phyloP scores from a whole-genome alignment of 2,113 vertebrate genomes.

The Psammodynastes pulverulentus region DNA sequence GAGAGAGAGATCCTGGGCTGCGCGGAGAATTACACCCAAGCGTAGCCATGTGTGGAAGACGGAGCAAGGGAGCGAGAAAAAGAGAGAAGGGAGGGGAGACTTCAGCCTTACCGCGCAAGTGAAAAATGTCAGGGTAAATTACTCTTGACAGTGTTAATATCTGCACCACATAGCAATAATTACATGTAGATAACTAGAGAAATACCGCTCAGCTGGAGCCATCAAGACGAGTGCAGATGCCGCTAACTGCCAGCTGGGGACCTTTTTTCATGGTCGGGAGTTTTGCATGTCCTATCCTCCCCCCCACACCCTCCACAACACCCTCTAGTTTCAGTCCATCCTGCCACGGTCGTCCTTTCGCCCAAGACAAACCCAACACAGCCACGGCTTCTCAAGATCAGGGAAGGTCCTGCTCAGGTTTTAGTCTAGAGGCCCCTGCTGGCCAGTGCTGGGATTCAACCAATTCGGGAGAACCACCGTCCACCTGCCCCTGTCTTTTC shows the following conservation, averaged over 20 bases:
- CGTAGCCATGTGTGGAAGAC: background rate
- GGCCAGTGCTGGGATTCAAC: no score
- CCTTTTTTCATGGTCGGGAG: slow-evolving; percentile 50
- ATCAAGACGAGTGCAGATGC: slow-evolving; percentile 72
- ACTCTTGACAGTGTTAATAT: slow-evolving; percentile 99
- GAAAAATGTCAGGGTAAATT: slow-evolving; percentile 99
- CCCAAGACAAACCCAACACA: background rate
- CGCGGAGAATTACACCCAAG: slow-evolving; percentile 26
- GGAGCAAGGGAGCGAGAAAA: background rate
- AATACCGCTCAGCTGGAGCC: slow-evolving; percentile 99
- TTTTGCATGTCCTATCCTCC: background rate
- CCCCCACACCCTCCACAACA: no score
- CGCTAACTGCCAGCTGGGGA: slow-evolving; percentile 86
- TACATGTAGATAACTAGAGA: slow-evolving; percentile 99
- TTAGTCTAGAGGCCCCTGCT: background rate
- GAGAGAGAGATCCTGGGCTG: slow-evolving; percentile 6
- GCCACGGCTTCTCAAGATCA: background rate
- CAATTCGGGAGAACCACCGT: no score
- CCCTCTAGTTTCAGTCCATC: background rate
- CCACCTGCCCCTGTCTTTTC: no score
- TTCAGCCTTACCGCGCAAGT: slow-evolving; percentile 83
- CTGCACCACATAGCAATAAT: slow-evolving; percentile 99
- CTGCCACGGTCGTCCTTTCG: background rate
- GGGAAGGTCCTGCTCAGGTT: background rate
- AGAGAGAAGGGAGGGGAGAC: slow-evolving; percentile 48